phyloP scores from a whole-genome alignment of 1,140 invertebrate species.

The Pseudobourletiella spinata region DNA sequence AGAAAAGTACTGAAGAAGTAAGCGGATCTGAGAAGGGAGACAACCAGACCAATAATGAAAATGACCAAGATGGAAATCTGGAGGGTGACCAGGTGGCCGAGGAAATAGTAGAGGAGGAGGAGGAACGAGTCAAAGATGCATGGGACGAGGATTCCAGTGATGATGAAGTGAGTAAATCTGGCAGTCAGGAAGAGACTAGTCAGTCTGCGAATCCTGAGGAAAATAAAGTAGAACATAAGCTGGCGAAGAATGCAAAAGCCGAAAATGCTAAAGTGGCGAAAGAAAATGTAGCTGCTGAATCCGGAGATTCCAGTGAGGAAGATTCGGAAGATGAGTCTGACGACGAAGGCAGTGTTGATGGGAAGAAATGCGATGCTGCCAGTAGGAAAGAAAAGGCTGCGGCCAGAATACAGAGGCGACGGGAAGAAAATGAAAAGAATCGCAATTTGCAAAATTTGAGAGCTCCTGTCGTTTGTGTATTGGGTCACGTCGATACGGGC shows the following conservation, averaged over 20 bases:
- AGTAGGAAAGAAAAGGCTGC: constrained; percentile 55
- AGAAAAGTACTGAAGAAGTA: constrained; percentile 43
- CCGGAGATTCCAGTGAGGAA: constrained; percentile 1
- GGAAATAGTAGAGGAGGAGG: constrained; percentile 37
- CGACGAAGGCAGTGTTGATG: constrained; percentile 35
- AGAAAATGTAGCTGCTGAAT: not conserved
- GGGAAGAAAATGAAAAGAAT: constrained; percentile 74
- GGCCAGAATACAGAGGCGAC: constrained; percentile 65
- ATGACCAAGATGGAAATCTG: constrained; percentile 29
- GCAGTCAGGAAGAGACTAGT: not conserved
- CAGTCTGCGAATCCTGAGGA: constrained; percentile 16
- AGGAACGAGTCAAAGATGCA: constrained; percentile 56
- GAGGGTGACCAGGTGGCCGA: constrained; percentile 42
- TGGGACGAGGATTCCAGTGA: constrained; percentile 65
- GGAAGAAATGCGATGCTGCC: constrained; percentile 54
- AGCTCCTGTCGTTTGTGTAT: constrained; percentile 93
- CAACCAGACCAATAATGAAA: constrained; percentile 39
- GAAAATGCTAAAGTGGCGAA: no score
- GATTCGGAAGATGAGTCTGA: constrained; percentile 29
- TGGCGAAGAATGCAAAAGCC: constrained; percentile 3
- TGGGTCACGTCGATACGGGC: constrained; percentile 96
- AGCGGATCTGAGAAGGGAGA: constrained; percentile 40
- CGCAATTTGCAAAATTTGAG: constrained; percentile 67
- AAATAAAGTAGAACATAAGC: constrained; percentile 5
- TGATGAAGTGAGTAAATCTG: constrained; percentile 22